A percentile compares a stretch with the other conserved stretches of the same genome.
phyloP scores from a whole-genome alignment of 2,888 invertebrate species.

The Chalcosyrphus nemorum region DNA sequence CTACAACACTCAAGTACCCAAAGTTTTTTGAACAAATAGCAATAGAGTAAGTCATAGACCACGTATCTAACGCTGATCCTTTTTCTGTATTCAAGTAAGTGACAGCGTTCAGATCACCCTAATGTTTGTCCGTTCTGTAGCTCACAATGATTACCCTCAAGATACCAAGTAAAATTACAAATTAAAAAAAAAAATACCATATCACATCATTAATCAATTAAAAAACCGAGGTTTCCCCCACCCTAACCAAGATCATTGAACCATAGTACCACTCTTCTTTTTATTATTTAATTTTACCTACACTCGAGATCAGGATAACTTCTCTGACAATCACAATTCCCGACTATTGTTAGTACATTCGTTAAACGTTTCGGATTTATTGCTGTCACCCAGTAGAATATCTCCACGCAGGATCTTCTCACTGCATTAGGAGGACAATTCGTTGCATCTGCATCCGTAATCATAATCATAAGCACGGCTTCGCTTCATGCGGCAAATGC shows the following conservation, averaged over 20 bases:
- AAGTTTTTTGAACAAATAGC: no score
- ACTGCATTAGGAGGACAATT: constrained; percentile 71
- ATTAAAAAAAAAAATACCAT: constrained; percentile 46
- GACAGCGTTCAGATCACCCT: no score
- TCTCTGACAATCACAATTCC: constrained; percentile 38
- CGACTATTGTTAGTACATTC: constrained; percentile 61
- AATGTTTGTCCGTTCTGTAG: no score
- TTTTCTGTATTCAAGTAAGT: no score
- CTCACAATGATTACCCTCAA: not conserved
- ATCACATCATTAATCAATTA: constrained; percentile 67
- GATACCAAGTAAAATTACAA: constrained; percentile 39
- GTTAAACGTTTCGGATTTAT: constrained; percentile 73
- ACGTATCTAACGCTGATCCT: no score
- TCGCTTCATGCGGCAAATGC: constrained; percentile 35
- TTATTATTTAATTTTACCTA: not conserved
- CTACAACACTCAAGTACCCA: no score
- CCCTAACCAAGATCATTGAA: no score
- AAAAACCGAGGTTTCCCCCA: no score
- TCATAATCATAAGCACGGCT: constrained; percentile 46
- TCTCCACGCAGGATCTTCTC: constrained; percentile 66
- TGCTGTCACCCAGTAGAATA: constrained; percentile 65
- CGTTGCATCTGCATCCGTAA: constrained; percentile 72
- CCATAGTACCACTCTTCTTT: not conserved
- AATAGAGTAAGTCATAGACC: no score
- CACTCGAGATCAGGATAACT: constrained; percentile 10